A percentile compares a stretch with the other conserved stretches of the same genome.
phyloP scores from a whole-genome alignment of 2,888 invertebrate genomes.

The Apodemia arnacis region DNA sequence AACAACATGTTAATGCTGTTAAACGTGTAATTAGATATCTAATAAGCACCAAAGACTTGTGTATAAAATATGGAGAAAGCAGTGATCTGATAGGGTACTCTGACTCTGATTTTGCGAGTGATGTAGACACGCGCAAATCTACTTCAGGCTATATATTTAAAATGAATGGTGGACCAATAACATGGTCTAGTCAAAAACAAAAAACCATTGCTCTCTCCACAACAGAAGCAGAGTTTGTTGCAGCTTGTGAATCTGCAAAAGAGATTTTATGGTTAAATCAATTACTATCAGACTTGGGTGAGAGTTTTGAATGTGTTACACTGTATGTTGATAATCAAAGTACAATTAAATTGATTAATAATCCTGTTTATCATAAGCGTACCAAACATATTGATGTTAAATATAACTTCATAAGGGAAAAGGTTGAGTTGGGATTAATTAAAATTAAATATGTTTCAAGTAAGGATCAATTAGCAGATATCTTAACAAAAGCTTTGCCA shows the following conservation, averaged over 20 bases:
- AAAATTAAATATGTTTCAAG: constrained; percentile 72
- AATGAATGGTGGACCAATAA: constrained; percentile 82
- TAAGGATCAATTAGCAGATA: constrained; percentile 44
- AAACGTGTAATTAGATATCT: constrained; percentile 81
- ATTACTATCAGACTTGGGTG: constrained; percentile 57
- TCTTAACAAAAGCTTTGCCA: constrained; percentile 40
- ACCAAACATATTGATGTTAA: constrained; percentile 82
- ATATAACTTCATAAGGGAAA: constrained; percentile 79
- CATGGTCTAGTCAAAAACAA: constrained; percentile 80
- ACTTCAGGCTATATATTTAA: constrained; percentile 83
- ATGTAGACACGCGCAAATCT: constrained; percentile 82
- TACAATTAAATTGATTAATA: constrained; percentile 80
- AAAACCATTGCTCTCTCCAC: constrained; percentile 72
- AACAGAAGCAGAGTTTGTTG: constrained; percentile 74
- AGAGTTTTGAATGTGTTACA: constrained; percentile 24
- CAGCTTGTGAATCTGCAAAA: constrained; percentile 73
- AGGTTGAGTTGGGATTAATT: constrained; percentile 30
- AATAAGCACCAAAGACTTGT: constrained; percentile 76
- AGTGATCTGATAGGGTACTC: constrained; percentile 77
- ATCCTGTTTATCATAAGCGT: constrained; percentile 80
- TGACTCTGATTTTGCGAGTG: constrained; percentile 83
- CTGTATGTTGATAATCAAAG: constrained; percentile 76
- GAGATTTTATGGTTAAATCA: constrained; percentile 70
- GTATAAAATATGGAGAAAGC: constrained; percentile 72
- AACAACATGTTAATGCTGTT: constrained; percentile 71